phyloP scores from a whole-genome alignment of 2,797 vertebrate species.

The Pipistrellus pipistrellus region DNA sequence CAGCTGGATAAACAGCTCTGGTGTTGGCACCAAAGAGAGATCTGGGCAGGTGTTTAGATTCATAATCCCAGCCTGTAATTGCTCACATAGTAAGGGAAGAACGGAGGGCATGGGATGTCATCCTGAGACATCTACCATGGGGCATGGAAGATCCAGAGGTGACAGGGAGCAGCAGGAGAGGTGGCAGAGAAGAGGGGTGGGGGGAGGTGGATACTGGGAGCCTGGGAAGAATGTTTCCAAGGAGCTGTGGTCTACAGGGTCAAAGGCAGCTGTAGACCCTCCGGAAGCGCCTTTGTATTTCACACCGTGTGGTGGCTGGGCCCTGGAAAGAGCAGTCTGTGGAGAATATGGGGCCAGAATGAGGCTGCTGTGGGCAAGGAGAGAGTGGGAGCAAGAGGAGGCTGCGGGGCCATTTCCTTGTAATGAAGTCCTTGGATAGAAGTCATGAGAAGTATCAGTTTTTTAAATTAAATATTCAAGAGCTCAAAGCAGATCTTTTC shows the following conservation, averaged over 20 bases:
- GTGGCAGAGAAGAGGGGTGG: neutral
- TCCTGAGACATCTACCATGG: neutral
- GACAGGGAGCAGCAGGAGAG: neutral
- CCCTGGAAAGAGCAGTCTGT: neutral
- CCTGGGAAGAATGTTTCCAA: neutral
- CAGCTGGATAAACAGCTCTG: neutral
- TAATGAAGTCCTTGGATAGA: neutral
- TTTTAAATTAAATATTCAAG: neutral
- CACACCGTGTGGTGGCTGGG: neutral
- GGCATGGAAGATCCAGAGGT: neutral
- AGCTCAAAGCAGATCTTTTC: neutral
- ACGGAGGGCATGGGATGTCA: neutral
- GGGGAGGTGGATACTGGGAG: accelerated
- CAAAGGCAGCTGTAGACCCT: neutral
- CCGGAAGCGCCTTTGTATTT: neutral
- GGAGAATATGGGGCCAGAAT: neutral
- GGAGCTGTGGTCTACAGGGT: neutral
- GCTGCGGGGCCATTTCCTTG: neutral
- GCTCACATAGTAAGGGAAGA: neutral
- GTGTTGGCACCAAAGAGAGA: neutral
- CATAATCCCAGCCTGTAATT: neutral
- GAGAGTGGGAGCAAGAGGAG: neutral
- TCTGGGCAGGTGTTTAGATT: neutral
- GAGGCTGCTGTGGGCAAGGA: neutral
- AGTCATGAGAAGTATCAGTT: neutral